These are phyloP conservation scores for Eutrigla gurnardus DNA, from an alignment of 2,797 vertebrate genomes.

Conservation along the genomic window DNA sequence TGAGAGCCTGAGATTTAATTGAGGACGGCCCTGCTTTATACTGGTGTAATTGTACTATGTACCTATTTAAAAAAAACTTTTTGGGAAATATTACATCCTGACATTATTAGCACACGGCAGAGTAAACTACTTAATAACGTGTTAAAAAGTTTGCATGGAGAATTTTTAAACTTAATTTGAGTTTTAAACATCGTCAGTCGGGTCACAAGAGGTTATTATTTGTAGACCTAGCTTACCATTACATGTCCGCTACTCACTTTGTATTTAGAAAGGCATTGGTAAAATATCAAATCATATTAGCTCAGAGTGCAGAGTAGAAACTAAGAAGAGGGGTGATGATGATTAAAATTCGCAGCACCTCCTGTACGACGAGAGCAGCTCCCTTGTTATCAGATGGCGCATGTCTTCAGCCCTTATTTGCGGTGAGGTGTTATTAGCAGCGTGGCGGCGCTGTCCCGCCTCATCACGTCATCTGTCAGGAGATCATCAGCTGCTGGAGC, in stretches of 20 bases:
- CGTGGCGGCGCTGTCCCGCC: constrained; percentile 54
- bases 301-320: not conserved
- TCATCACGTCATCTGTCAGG: constrained; percentile 75
- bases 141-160: constrained; percentile 33
- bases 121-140: constrained; percentile 47
- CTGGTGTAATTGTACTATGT: constrained; percentile 23
- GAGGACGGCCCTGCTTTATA: constrained; percentile 12
- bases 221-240: not conserved
- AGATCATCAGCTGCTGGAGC: constrained; percentile 58
- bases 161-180: constrained; percentile 47
- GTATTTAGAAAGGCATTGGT: not conserved
- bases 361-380: constrained; percentile 51
- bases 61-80: constrained; percentile 34
- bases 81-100: constrained; percentile 40
- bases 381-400: constrained; percentile 71
- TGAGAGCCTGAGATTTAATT: constrained; percentile 26
- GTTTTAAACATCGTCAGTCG: constrained; percentile 31
- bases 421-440: constrained; percentile 74
- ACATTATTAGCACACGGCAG: constrained; percentile 22
- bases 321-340: constrained; percentile 18
- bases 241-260: not conserved
- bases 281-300: constrained; percentile 4
- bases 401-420: constrained; percentile 70
- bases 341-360: constrained; percentile 32
- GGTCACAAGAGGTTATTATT: constrained; percentile 13